Conservation (phyloP, 2,797 vertebrate genomes). For the Chromis chromis region DNA sequence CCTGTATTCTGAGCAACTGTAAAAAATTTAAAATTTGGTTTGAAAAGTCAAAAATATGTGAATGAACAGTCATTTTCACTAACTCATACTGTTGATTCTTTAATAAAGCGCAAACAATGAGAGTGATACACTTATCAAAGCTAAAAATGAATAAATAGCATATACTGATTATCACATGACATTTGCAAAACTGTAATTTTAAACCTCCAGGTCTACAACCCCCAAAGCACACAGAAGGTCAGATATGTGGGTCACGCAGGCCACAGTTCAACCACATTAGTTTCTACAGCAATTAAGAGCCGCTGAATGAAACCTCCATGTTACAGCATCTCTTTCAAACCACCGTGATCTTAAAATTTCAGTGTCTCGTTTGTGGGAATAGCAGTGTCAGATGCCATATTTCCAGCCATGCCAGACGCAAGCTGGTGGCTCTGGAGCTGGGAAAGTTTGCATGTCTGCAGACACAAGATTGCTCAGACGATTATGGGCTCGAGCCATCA, state of each 20-base stretch:
- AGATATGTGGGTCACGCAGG: background rate
- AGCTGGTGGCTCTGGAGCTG: background rate
- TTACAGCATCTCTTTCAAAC: background rate
- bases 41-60: too few species aligned
- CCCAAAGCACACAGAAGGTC: background rate
- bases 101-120: background rate
- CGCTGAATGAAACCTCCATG: background rate
- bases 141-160: background rate
- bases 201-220: too few species aligned
- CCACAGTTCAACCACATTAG: background rate
- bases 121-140: background rate
- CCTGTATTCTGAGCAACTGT: too few species aligned
- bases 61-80: background rate
- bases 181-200: constrained; percentile 22
- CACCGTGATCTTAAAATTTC: background rate
- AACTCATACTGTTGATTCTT: background rate
- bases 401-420: background rate
- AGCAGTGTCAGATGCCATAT: background rate
- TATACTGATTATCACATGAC: background rate
- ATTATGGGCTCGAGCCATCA: constrained; percentile 55
- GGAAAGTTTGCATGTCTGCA: constrained; percentile 24
- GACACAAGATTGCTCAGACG: constrained; percentile 40
- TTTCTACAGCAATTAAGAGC: background rate
- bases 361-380: background rate
- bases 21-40: too few species aligned